Evolutionary conservation across 2,113 vertebrate species (phyloP), one percentile per base, ranked within the genome.

Genomic region (Menidia beryllina): DNA sequence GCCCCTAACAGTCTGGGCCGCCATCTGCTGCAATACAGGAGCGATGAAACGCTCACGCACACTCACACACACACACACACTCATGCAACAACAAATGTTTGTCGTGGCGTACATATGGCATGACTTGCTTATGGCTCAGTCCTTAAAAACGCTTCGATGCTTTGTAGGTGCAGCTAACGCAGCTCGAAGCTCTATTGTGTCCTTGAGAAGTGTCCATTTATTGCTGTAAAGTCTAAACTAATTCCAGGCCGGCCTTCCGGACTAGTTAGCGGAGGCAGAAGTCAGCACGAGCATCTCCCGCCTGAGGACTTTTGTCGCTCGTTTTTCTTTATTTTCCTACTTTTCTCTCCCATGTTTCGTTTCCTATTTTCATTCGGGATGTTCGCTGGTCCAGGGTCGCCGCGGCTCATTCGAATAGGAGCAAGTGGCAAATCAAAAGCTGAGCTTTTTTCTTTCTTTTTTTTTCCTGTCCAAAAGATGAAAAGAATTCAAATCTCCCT

Each of bases 1-100:
- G 86, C 80, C 84, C 68, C 78, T 69, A 43, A 81, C 88, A 79
- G 87, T 85, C 86, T 88, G 89, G 60, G 67, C 66, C 21, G 48
- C 90, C 86, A 89, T 91, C 89, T 90, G 90, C 83, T 77, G 71
- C 73, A 65, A 67, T 68, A 58, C 78, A 83, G 62, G 72, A 61
- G 60, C 30, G 48, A 79, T 48, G 63, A 82, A 61, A 69, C 56
- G 59, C 72, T 39, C 20, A 52, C 50, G 53, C 36, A 59, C 30
- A 30, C 30, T 5, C 30, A 30, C 30, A 30, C 30, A 30, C 30
- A 30, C 30, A 30, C 30, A 30, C 30, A 30, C 30, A 30, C 30
- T 5, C 30, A 30, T 8, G 8, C 30, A 30, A 76, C 59, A 81
- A 59, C 73, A 75, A 79, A 73, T 79, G 63, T 79, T 82, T 81